A percentile compares a stretch with the other conserved stretches of the same genome.
phyloP scores from a whole-genome alignment of 2,888 invertebrate genomes.

The Dolichomitus sp. region DNA sequence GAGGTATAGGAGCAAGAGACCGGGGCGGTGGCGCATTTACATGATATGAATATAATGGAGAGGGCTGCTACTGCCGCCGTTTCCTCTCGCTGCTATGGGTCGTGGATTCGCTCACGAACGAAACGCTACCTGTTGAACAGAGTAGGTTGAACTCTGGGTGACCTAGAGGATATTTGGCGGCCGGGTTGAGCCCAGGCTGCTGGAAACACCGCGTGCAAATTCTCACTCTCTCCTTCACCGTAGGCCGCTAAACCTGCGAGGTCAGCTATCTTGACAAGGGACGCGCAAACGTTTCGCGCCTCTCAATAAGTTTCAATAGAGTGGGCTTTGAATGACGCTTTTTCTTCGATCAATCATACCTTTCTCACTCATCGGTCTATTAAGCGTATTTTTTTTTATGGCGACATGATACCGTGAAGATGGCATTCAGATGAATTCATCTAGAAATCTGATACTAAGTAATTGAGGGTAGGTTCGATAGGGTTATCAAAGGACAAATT shows the following conservation, averaged over 20 bases:
- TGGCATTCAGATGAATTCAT: not conserved
- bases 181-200: slow-evolving; percentile 23
- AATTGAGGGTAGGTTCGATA: not conserved
- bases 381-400: not conserved
- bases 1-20: slow-evolving; percentile 47
- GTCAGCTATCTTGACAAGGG: slow-evolving; percentile 1
- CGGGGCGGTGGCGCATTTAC: slow-evolving; percentile 81
- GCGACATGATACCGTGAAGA: not conserved
- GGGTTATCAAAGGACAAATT: not conserved
- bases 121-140: slow-evolving; percentile 85
- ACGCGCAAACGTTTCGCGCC: not conserved
- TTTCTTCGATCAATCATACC: slow-evolving; percentile 2
- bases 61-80: slow-evolving; percentile 70
- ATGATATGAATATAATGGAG: slow-evolving; percentile 86
- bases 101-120: slow-evolving; percentile 74
- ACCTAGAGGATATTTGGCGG: slow-evolving; percentile 78
- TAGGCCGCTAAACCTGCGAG: not conserved
- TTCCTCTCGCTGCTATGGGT: slow-evolving; percentile 37
- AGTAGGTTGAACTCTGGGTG: slow-evolving; percentile 80
- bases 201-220: slow-evolving; percentile 6
- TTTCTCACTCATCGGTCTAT: not conserved
- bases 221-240: slow-evolving; percentile 5
- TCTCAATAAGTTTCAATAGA: slow-evolving; percentile 12
- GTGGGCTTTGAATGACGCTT: not conserved
- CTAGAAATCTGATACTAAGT: not conserved